Base-by-base conservation (phyloP, 2,797 vertebrate genomes). In the Sebastes kiyomatsui region DNA sequence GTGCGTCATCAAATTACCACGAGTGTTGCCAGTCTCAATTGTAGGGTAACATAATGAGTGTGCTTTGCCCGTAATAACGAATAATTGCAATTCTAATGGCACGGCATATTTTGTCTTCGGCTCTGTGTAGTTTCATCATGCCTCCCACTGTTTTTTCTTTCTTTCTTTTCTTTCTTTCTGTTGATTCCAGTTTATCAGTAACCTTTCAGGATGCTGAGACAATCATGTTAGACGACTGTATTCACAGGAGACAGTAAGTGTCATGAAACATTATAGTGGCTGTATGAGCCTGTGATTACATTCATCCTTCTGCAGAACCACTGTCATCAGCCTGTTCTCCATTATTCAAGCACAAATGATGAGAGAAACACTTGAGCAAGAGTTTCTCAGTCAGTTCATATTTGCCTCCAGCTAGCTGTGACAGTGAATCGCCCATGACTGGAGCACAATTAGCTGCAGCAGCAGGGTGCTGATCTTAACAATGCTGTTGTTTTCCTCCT, bases 1-100 rank as follows among this genome's bases (percentile, higher is more conserved):
- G 87, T 94, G 92, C 91, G 92, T 95, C 93, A 95, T 94, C 87
- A 92, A 93, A 93, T 94, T 92, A 90, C 92, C 76, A 68, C 7
- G 46, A 92, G 81, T 79, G 89, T 88, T 92, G 93, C 94, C 93
- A 92, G 91, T 92, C 90, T 90, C 90, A 93, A 91, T 94, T 94
- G 91, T 80, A 87, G 93, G 88, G 89, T 86, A 92, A 80, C 85
- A 87, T 94, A 94, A 93, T 90, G 92, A 93, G 90, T 75, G 88
- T 87, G 88, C 90, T 93, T 93, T 88, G 85, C 90, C 90, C 68
- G 69, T 93, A 94, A 94, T 94, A 91, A 87, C 83, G 73, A 94
- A 93, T 94, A 92, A 94, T 93, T 92, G 89, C 87, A 78, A 78
- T 91, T 90, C 88, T 94, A 93, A 94, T 92, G 77, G 91, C 76